These are phyloP conservation scores for Cephonodes hylas DNA, from an alignment of 2,888 invertebrate genomes.

Conservation along the genomic window DNA sequence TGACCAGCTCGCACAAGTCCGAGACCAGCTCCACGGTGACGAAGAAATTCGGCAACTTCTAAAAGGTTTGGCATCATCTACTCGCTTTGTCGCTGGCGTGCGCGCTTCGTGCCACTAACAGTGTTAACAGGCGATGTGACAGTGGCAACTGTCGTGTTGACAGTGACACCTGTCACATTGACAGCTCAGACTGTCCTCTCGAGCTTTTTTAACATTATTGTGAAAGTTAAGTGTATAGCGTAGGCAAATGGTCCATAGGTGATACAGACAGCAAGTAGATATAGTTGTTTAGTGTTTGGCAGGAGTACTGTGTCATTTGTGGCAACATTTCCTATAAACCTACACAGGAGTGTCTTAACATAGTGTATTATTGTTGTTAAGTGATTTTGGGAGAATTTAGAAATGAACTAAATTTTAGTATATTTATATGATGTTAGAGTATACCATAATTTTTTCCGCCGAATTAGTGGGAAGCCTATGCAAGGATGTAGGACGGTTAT, in stretches of 20 bases:
- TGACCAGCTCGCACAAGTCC: conserved; percentile 82
- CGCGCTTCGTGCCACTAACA: conserved; percentile 18
- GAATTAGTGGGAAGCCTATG: conserved; percentile 4
- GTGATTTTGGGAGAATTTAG: conserved; percentile 3
- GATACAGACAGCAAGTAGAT: not conserved
- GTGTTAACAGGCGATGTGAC: conserved; percentile 18
- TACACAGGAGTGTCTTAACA: not conserved
- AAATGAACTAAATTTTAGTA: not conserved
- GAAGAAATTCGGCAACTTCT: conserved; percentile 78
- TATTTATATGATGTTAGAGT: conserved; percentile 1
- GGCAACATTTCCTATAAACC: not conserved
- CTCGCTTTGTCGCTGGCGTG: conserved; percentile 28
- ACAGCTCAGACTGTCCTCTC: not conserved
- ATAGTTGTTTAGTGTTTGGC: not conserved
- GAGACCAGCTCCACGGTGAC: conserved; percentile 80
- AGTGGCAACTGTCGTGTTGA: conserved; percentile 16
- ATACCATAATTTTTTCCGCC: not conserved
- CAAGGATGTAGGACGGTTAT: conserved; percentile 5
- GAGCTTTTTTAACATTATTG: not conserved
- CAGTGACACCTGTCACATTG: not conserved
- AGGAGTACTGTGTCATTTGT: not conserved
- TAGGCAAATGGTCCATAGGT: not conserved
- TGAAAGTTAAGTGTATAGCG: not conserved
- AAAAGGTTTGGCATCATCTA: conserved; percentile 32
- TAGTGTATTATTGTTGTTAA: conserved; percentile 1